A percentile compares a stretch with the other conserved stretches of the same genome.
Evolutionary conservation across 2,888 invertebrate species (phyloP).

Genomic region (Yponomeuta malinellus): DNA sequence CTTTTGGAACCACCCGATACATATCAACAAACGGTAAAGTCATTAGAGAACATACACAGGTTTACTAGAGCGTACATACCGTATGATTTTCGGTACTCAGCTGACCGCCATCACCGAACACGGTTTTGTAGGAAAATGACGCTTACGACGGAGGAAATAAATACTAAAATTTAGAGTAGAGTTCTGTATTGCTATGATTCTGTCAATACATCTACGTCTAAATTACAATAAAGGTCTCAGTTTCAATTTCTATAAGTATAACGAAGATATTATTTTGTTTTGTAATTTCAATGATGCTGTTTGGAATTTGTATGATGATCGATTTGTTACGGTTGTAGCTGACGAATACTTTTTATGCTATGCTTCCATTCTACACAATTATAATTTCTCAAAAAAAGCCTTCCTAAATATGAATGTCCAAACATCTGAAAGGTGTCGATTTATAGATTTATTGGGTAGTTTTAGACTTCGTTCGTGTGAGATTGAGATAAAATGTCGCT

Average conservation of each 20-base stretch:
- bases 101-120: constrained; percentile 12
- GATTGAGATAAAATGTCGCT: too few species aligned
- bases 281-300: neutral
- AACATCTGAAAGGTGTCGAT: too few species aligned
- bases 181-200: constrained; percentile 4
- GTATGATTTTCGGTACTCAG: constrained; percentile 18
- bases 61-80: constrained; percentile 21
- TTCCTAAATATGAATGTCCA: too few species aligned
- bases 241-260: neutral
- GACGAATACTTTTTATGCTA: neutral
- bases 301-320: constrained; percentile 2
- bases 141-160: neutral
- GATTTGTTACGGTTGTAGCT: constrained; percentile 11
- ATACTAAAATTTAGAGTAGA: neutral
- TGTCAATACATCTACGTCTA: constrained; percentile 23
- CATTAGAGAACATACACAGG: constrained; percentile 9
- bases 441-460: too few species aligned
- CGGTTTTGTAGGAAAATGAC: neutral
- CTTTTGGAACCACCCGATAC: neutral
- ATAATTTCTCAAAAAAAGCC: neutral
- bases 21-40: neutral
- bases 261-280: constrained; percentile 3
- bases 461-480: too few species aligned
- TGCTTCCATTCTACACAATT: neutral
- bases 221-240: constrained; percentile 17